Evolutionary conservation across 1,140 invertebrate genomes (phyloP).

Genomic region (Campodea augens): DNA sequence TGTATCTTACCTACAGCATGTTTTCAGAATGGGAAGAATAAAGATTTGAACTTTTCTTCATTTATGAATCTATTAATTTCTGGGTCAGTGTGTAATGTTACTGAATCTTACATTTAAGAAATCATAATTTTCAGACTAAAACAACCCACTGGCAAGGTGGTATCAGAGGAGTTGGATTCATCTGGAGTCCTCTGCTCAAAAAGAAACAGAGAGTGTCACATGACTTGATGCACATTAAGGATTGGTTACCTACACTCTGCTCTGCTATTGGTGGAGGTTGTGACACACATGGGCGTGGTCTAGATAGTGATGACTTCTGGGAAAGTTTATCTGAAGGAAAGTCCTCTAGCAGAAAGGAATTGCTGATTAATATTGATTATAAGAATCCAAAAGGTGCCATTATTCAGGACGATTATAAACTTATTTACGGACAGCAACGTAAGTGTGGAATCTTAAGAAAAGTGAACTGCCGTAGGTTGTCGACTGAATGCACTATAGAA

Average conservation of each 20-base stretch:
- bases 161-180: constrained; percentile 46
- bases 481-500: neutral
- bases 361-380: constrained; percentile 31
- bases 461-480: neutral
- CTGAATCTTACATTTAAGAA: constrained; percentile 8
- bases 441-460: neutral
- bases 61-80: constrained; percentile 21
- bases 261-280: constrained; percentile 35
- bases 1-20: neutral
- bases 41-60: too few species aligned
- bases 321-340: constrained; percentile 20
- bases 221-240: constrained; percentile 58
- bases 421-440: too few species aligned
- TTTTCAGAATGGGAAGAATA: too few species aligned
- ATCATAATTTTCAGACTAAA: constrained; percentile 35
- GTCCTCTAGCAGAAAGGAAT: constrained; percentile 18
- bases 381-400: constrained; percentile 20
- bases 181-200: constrained; percentile 52
- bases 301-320: constrained; percentile 43
- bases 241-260: constrained; percentile 71
- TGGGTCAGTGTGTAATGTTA: constrained; percentile 21
- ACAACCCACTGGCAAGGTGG: constrained; percentile 72
- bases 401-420: neutral
- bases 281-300: constrained; percentile 21
- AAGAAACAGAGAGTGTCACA: constrained; percentile 39